Conservation (phyloP, 2,113 vertebrate genomes). For the Zosterops pallidus region DNA sequence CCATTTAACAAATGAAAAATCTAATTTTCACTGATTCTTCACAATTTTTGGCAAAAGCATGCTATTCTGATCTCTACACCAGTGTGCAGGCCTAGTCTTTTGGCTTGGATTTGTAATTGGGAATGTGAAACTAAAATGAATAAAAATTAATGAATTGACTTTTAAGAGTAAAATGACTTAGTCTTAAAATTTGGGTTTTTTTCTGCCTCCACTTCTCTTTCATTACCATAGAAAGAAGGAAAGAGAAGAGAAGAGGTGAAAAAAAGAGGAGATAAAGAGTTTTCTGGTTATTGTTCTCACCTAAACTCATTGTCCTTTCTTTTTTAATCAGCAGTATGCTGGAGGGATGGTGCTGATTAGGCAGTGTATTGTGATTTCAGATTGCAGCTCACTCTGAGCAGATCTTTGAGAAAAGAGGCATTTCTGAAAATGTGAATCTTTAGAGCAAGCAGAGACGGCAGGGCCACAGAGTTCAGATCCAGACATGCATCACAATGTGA, state of each 20-base stretch:
- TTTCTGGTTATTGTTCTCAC: not conserved
- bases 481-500: not conserved
- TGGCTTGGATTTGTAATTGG: no score
- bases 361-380: not conserved
- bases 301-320: not conserved
- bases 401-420: not conserved
- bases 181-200: no score
- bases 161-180: no score
- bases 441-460: not conserved
- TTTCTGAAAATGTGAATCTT: constrained; percentile 1
- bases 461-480: not conserved
- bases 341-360: not conserved
- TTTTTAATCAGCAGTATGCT: not conserved
- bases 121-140: no score
- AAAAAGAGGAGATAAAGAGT: not conserved
- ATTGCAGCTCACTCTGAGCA: not conserved
- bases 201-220: no score
- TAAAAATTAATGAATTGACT: no score
- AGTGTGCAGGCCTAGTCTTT: no score
- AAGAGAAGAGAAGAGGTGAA: not conserved
- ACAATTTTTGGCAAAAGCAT: no score
- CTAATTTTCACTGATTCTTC: no score
- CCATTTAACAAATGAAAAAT: no score
- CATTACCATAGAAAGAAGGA: no score
- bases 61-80: no score